Conservation (phyloP, 2,888 invertebrate species). For the Eutolmus rufibarbis region DNA sequence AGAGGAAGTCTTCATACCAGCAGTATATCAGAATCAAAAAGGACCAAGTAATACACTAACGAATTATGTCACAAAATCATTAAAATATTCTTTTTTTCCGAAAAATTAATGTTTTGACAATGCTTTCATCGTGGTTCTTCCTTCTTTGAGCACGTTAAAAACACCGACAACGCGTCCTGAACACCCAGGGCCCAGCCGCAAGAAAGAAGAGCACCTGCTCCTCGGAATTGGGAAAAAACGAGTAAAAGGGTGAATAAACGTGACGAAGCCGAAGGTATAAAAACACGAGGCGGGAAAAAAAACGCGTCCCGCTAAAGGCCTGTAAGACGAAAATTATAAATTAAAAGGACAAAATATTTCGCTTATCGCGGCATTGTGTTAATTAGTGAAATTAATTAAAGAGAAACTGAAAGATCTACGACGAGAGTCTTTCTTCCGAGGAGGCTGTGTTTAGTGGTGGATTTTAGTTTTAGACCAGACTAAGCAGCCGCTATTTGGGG, state of each 20-base stretch:
- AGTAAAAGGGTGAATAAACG: not conserved
- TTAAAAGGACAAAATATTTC: slow-evolving; percentile 40
- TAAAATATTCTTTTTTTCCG: not conserved
- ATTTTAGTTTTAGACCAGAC: not conserved
- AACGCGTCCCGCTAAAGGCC: slow-evolving; percentile 13
- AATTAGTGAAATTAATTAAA: slow-evolving; percentile 40
- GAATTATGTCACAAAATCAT: not conserved
- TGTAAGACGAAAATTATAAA: slow-evolving; percentile 33
- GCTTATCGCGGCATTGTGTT: slow-evolving; percentile 37
- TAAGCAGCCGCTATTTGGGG: not conserved
- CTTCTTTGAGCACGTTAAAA: not conserved
- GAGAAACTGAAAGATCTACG: slow-evolving; percentile 7
- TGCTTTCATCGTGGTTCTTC: not conserved
- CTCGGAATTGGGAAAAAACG: not conserved
- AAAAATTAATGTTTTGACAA: slow-evolving; percentile 18
- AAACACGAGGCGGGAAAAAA: not conserved
- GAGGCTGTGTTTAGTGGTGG: not conserved
- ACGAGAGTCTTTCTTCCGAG: not conserved
- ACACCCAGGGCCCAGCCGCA: not conserved
- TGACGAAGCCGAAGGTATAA: slow-evolving; percentile 11
- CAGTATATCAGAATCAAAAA: not conserved
- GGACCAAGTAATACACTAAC: not conserved
- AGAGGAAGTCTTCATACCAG: not conserved
- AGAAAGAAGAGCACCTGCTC: not conserved
- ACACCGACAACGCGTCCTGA: not conserved